Percentiles rank a stretch among this genome's conserved stretches.
These are phyloP conservation scores for Criorhina ranunculi DNA, from an alignment of 2,888 invertebrate species.

Conservation along the genomic window DNA sequence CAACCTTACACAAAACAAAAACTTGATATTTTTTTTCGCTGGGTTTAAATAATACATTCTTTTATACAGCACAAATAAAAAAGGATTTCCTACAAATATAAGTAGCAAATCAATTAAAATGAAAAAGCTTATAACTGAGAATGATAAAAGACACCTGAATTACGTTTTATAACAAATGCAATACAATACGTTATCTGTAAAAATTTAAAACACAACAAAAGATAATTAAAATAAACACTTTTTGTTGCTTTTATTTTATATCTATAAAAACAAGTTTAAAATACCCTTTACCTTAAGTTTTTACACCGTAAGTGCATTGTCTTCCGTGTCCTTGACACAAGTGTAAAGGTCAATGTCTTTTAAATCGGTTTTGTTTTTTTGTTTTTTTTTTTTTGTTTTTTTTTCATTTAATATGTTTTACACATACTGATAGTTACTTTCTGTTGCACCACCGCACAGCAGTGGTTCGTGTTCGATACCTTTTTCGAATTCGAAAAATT, in stretches of 20 bases:
- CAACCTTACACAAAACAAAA: constrained; percentile 32
- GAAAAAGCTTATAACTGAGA: constrained; percentile 42
- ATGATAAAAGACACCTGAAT: constrained; percentile 71
- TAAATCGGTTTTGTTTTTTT: constrained; percentile 53
- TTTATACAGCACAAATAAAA: constrained; percentile 35
- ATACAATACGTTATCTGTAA: constrained; percentile 51
- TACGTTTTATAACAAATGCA: constrained; percentile 72
- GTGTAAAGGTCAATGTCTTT: constrained; percentile 70
- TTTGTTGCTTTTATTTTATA: constrained; percentile 25
- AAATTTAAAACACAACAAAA: constrained; percentile 29
- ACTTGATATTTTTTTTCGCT: constrained; percentile 33
- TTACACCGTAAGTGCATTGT: constrained; percentile 56
- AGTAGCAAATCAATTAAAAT: constrained; percentile 36
- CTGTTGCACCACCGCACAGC: constrained; percentile 85
- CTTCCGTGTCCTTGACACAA: constrained; percentile 41
- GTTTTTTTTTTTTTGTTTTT: too few relatives aligned
- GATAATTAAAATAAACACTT: constrained; percentile 25
- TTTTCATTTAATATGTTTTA: constrained; percentile 82
- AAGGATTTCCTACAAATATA: constrained; percentile 34
- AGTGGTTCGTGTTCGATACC: constrained; percentile 88
- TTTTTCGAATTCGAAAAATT: constrained; percentile 87
- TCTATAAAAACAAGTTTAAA: constrained; percentile 29
- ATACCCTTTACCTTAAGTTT: constrained; percentile 69
- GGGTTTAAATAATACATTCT: constrained; percentile 53
- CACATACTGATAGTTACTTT: constrained; percentile 90